A percentile compares a stretch with the other conserved stretches of the same genome.
Evolutionary conservation across 2,888 invertebrate species (phyloP).

Genomic region (Mesopsocus fuscifrons): DNA sequence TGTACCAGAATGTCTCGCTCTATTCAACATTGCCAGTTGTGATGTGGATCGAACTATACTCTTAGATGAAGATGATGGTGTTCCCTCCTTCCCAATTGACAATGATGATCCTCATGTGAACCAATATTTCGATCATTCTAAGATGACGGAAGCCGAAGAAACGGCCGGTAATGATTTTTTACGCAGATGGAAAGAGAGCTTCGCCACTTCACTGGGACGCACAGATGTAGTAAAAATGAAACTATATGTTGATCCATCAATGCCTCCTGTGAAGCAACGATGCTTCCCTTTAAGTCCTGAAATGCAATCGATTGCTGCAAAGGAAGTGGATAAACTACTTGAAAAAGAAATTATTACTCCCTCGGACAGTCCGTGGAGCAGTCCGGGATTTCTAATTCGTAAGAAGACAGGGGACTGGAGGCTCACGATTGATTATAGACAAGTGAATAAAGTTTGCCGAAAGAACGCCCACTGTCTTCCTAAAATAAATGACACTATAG

Average conservation of each 20-base stretch:
- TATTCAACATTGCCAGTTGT: too few species aligned
- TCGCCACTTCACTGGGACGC: not conserved
- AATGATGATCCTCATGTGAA: too few species aligned
- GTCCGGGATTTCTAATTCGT: slow-evolving; percentile 21
- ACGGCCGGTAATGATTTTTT: not conserved
- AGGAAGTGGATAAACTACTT: slow-evolving; percentile 17
- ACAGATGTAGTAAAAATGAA: not conserved
- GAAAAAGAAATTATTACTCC: slow-evolving; percentile 16
- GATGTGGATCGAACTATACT: too few species aligned
- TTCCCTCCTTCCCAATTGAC: too few species aligned
- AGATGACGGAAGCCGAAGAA: not conserved
- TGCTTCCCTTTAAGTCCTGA: slow-evolving; percentile 14
- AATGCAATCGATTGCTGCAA: slow-evolving; percentile 11
- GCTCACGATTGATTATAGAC: slow-evolving; percentile 14
- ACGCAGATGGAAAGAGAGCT: not conserved
- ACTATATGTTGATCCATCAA: not conserved
- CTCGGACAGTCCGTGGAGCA: slow-evolving; percentile 20
- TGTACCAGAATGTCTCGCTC: too few species aligned
- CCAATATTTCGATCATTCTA: too few species aligned
- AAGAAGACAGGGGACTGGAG: slow-evolving; percentile 19
- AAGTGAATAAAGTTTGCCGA: slow-evolving; percentile 15
- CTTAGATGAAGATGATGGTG: too few species aligned
- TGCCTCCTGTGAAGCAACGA: slow-evolving; percentile 11
- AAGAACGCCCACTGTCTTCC: slow-evolving; percentile 16
- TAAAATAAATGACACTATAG: slow-evolving; percentile 17